Evolutionary conservation across 2,888 invertebrate genomes (phyloP), one percentile per base, ranked within the genome.

Genomic region (Drosophila hawaiiensis): DNA sequence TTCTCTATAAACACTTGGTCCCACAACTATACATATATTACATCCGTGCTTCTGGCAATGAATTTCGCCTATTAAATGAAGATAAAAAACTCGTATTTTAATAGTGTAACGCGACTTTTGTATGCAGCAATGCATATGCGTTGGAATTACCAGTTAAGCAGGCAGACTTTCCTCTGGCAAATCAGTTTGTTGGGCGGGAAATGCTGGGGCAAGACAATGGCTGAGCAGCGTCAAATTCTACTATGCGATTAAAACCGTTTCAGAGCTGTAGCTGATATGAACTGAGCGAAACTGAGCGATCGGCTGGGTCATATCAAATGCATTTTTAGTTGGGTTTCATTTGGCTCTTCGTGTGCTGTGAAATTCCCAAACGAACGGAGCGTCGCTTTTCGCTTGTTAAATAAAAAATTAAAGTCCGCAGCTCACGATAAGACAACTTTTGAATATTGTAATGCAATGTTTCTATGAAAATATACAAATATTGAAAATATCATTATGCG

Each of bases 381-480:
- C 35, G 7, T 52, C 55, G 14, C 53, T 61, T 62, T 66, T 59
- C 49, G 60, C 14, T 78, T 68, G 70, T 73, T 74, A 50, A 47
- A 59, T 39, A 60, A 58, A 73, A 83, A 74, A 65, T 72, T 69
- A 39, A 67, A 66, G 73, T 67, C 69, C 50, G 59, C 81, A 66
- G 68, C 72, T 55, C 53, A 53, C 54, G 43, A 68, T 55, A 67
- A 31, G 59, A 43, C 54, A 78, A 82, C 82, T 86, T 89, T 82
- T 73, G 31, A 82, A 76, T 78, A 81, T 71, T 74, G 60, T 81
- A 77, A 75, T 67, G 62, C 72, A 74, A 62, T 68, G 25, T 68
- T 50, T 50, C 50, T 50, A 67, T 56, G 52, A 43, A 67, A 58
- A 64, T 61, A 52, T 33, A 47, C 16, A 16, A 9, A 43, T 73